These are phyloP conservation scores for Merops nubicus DNA, from an alignment of 2,113 vertebrate genomes.

Conservation along the genomic window DNA sequence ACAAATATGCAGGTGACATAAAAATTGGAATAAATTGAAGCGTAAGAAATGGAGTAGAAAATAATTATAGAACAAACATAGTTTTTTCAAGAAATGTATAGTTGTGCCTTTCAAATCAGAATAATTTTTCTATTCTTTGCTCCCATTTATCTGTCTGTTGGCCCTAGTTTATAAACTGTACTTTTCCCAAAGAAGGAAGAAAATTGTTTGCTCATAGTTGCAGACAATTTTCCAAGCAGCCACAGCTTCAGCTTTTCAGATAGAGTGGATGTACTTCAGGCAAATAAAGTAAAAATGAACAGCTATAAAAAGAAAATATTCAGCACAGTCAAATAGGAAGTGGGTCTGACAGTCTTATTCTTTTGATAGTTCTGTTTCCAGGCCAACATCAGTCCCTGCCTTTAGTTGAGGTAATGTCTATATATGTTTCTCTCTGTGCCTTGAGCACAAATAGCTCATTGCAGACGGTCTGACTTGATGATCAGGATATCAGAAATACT, in stretches of 20 bases:
- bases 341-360: neutral
- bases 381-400: neutral
- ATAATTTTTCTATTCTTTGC: neutral
- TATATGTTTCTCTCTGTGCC: neutral
- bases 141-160: neutral
- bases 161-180: neutral
- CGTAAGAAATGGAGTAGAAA: neutral
- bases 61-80: neutral
- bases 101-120: neutral
- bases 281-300: neutral
- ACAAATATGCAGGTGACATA: fast-evolving
- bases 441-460: neutral
- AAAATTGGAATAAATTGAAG: neutral
- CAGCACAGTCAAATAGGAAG: neutral
- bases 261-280: neutral
- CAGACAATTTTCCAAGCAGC: neutral
- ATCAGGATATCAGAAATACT: neutral
- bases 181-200: neutral
- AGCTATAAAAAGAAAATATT: neutral
- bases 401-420: neutral
- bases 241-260: neutral
- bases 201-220: neutral
- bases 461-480: neutral
- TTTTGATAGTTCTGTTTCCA: neutral
- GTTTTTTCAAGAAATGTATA: neutral